Evolutionary conservation across 2,888 invertebrate genomes (phyloP), one percentile per base, ranked within the genome.

Genomic region (Ceraclea dissimilis): DNA sequence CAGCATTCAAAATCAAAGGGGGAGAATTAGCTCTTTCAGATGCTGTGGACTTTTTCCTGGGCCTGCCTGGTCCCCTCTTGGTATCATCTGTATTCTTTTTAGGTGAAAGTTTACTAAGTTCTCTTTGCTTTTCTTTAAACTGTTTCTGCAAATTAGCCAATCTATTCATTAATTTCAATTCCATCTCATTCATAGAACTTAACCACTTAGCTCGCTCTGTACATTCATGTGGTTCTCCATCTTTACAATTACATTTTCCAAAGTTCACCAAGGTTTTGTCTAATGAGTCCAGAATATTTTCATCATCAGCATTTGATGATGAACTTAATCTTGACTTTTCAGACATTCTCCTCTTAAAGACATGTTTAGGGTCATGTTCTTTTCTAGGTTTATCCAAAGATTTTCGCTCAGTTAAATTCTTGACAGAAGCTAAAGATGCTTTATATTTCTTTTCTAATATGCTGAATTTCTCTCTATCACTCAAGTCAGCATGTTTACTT

Each of bases 91-190:
- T 70, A 2, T 71, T 71, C 57, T 79, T 74, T 59, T 80, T 80
- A 1, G 83, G 83, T 19, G 81, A 80, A 44, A 89, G 74, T 62
- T 85, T 86, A 60, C 82, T 83, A n/a, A 93, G 72, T 70, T 93
- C 90, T 26, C 84, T 84, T 67, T 91, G 88, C 67, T 90, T 90
- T 68, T 93, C 91, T 60, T 84, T 84, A 67, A 90, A 89, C 66
- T 89, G 85, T 21, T 86, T 78, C 66, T 92, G 89, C 22, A 93
- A 76, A 52, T 92, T 90, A 19, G 90, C 88, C 59, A 93, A 69
- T 56, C 85, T 81, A 71, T 86, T 82, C 43, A 90, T 79, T 88
- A 93, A 90, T 65, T 90, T 87, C 65, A 87, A 76, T 69, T 92
- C 91, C 72, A 87, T 83, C 1, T 86, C 84, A 67, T 83, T 84